Evolutionary conservation across 2,888 invertebrate species (phyloP), one percentile per base, ranked within the genome.

Genomic region (Elysia crispata): DNA sequence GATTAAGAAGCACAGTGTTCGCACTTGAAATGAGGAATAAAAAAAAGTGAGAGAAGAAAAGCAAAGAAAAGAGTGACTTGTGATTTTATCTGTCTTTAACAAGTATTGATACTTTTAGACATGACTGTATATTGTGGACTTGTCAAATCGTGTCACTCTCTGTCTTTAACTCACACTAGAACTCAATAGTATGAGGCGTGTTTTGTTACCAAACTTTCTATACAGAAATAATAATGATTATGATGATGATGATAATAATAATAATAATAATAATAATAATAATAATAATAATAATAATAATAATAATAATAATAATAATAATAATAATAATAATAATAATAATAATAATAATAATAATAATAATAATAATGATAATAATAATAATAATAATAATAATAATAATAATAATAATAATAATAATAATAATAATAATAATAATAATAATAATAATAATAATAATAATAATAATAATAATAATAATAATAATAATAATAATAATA

Each of bases 251-350:
- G 13, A 64, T 64, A 18, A 64, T 64, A 18, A 64, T 64, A 18
- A 64, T 64, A 18, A 64, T 64, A 18, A 64, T 64, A 18, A 64
- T 64, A 18, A 64, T 64, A 18, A n/a, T n/a, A 18, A n/a, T n/a
- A 18, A n/a, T n/a, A 18, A 64, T 64, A 18, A 64, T 64, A 18
- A 64, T 64, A 18, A 64, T 64, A 18, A 64, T 64, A 18, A 64
- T 64, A 18, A 64, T 64, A 11, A 18, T 64, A 18, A 64, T 64
- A 18, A 64, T 64, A 18, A n/a, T 18, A 11, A 64, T 64, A 18
- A 64, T 64, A 18, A 64, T 64, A 18, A n/a, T 18, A n/a, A 64
- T 64, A 18, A 64, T 64, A 11, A 64, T 64, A n/a, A 64, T 64
- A 15, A 23, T 64, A 18, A 64, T 18, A 18, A 64, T 64, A n/a